These are phyloP conservation scores for Heterodera filipjevi DNA, from an alignment of 2,888 invertebrate species.

Conservation along the genomic window DNA sequence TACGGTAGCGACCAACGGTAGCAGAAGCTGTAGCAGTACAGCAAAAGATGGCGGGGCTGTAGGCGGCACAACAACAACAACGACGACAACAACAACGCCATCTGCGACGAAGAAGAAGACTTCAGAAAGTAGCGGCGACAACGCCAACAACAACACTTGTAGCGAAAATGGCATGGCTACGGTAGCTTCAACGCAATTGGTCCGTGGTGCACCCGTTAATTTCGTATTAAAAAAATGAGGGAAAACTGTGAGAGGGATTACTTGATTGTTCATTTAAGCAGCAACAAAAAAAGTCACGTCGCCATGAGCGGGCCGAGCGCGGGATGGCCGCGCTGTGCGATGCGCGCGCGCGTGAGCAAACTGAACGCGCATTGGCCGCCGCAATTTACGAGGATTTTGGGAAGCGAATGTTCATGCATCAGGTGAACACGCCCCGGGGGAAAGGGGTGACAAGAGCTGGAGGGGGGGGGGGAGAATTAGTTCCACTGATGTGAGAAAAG, in stretches of 20 bases:
- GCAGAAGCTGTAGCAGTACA: neutral
- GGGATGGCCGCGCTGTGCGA: conserved; percentile 24
- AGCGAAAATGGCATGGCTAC: neutral
- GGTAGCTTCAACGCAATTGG: neutral
- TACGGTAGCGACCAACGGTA: neutral
- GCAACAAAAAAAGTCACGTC: conserved; percentile 18
- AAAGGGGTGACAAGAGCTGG: no score
- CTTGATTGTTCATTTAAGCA: neutral
- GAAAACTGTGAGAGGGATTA: neutral
- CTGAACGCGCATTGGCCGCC: conserved; percentile 11
- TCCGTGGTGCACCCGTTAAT: neutral
- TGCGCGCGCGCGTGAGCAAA: neutral
- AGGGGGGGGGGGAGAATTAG: no score
- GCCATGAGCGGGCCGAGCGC: conserved; percentile 22
- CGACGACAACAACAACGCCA: neutral
- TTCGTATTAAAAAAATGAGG: neutral
- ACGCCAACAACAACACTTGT: neutral
- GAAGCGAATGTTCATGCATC: conserved; percentile 31
- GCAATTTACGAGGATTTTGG: conserved; percentile 29
- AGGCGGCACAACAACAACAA: neutral
- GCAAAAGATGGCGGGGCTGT: neutral
- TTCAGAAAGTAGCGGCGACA: neutral
- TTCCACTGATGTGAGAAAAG: no score
- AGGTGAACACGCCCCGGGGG: neutral
- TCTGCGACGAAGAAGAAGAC: no score